Evolutionary conservation across 2,113 vertebrate genomes (phyloP).

Genomic region (Mesitornis unicolor): DNA sequence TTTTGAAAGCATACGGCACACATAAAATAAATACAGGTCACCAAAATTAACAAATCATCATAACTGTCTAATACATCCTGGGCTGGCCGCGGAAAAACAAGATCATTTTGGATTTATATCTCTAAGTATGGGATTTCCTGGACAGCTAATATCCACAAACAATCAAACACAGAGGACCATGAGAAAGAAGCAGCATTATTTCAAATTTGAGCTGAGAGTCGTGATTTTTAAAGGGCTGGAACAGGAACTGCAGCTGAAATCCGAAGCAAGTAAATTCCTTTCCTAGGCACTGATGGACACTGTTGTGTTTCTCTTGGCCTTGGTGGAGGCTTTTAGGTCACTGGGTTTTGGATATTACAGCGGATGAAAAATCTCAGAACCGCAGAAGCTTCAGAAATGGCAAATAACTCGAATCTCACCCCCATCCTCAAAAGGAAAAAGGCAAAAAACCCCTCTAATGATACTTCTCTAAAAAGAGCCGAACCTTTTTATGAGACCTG

Average conservation of each 20-base stretch:
- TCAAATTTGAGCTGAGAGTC: slow-evolving; percentile 76
- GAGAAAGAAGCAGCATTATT: slow-evolving; percentile 73
- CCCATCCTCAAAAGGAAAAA: slow-evolving; percentile 32
- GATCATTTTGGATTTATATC: slow-evolving; percentile 80
- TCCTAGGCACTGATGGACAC: slow-evolving; percentile 72
- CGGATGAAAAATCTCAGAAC: slow-evolving; percentile 47
- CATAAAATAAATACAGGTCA: slow-evolving; percentile 80
- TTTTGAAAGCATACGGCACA: slow-evolving; percentile 68
- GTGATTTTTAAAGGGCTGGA: slow-evolving; percentile 75
- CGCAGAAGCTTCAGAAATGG: slow-evolving; percentile 65
- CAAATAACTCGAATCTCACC: slow-evolving; percentile 34
- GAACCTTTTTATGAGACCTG: slow-evolving; percentile 78
- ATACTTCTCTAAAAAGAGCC: slow-evolving; percentile 69
- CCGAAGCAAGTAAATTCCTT: slow-evolving; percentile 76
- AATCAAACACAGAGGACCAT: slow-evolving; percentile 75
- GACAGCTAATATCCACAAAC: slow-evolving; percentile 83
- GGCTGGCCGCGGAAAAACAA: slow-evolving; percentile 78
- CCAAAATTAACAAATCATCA: slow-evolving; percentile 81
- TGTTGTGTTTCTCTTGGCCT: slow-evolving; percentile 77
- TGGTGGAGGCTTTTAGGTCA: slow-evolving; percentile 56
- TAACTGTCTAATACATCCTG: slow-evolving; percentile 79
- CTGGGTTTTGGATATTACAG: slow-evolving; percentile 46
- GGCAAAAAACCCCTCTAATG: background rate
- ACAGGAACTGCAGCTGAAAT: slow-evolving; percentile 77
- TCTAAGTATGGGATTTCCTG: slow-evolving; percentile 82